Evolutionary conservation across 2,797 vertebrate species (phyloP).

Genomic region (Neopelma chrysocephalum): DNA sequence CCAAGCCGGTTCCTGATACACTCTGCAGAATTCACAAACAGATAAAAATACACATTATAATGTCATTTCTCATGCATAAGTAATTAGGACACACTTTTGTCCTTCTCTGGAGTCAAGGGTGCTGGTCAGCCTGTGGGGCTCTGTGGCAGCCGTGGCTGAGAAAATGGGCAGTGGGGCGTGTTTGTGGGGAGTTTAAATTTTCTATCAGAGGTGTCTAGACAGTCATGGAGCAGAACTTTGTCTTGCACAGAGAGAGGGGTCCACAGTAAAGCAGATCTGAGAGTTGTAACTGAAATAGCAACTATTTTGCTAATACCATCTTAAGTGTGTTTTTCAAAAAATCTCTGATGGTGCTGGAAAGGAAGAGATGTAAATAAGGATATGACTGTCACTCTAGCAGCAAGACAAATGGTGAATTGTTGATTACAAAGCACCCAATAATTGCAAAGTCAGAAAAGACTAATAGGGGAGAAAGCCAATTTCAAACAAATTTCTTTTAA

Average conservation of each 20-base stretch:
- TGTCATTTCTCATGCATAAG: not conserved
- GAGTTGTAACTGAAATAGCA: not conserved
- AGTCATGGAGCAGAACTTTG: not conserved
- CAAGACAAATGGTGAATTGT: not conserved
- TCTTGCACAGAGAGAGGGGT: not conserved
- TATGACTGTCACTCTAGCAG: not conserved
- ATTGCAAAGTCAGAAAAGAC: not conserved
- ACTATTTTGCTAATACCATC: not conserved
- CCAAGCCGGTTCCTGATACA: conserved; percentile 89
- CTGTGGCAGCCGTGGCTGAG: not conserved
- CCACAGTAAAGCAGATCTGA: not conserved
- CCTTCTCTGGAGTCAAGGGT: not conserved
- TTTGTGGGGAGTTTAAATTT: not conserved
- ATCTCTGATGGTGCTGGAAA: not conserved
- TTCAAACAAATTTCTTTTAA: not conserved
- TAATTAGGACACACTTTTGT: not conserved
- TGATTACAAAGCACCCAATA: not conserved
- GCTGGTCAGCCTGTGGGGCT: not conserved
- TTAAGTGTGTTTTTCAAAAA: not conserved
- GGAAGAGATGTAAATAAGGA: not conserved
- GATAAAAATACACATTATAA: not conserved
- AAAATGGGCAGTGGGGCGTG: not conserved
- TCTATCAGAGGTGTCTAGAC: not conserved
- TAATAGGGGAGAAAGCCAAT: not conserved
- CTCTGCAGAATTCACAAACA: conserved; percentile 75